A percentile compares a stretch with the other conserved stretches of the same genome.
phyloP scores from a whole-genome alignment of 2,113 vertebrate genomes.

The Ifrita kowaldi region DNA sequence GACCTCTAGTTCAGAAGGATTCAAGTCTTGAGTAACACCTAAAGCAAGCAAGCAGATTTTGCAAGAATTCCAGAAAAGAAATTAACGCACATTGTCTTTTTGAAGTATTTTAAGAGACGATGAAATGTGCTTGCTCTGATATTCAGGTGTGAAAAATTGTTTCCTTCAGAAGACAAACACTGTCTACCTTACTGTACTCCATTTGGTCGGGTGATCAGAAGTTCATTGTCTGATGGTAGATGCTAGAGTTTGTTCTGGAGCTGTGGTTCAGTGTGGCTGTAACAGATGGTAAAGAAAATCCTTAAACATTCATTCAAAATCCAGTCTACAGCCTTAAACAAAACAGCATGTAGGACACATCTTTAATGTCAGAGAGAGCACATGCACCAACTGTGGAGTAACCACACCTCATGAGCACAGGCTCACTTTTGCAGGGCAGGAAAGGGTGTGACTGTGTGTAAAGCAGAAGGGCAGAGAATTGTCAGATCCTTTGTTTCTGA shows the following conservation, averaged over 20 bases:
- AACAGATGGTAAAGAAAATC: background rate
- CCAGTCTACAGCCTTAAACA: background rate
- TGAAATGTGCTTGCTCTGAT: background rate
- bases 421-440: background rate
- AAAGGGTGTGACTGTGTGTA: background rate
- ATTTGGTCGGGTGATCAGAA: background rate
- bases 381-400: accelerated
- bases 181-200: background rate
- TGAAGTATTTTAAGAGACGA: background rate
- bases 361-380: background rate
- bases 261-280: background rate
- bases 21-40: background rate
- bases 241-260: background rate
- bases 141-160: background rate
- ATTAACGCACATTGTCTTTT: background rate
- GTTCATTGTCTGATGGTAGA: background rate
- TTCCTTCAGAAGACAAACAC: background rate
- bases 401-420: background rate
- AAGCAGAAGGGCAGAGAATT: background rate
- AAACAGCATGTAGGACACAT: background rate
- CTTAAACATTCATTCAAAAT: background rate
- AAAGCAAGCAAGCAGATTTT: background rate
- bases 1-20: background rate
- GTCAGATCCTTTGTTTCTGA: background rate
- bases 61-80: background rate